phyloP scores from a whole-genome alignment of 2,797 vertebrate species.

The Huso huso region DNA sequence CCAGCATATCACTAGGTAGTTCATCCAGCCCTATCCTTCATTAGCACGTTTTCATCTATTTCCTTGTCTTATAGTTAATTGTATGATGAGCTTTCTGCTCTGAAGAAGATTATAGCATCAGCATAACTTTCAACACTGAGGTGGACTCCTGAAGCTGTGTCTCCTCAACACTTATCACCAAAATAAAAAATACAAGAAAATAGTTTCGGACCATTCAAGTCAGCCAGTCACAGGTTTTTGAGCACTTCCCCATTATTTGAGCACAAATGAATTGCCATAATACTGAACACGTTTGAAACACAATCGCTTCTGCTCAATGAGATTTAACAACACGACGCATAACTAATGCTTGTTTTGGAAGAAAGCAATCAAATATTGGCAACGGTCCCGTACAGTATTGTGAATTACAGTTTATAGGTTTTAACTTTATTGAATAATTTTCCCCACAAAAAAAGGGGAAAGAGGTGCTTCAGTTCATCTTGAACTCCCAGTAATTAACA shows the following conservation, averaged over 20 bases:
- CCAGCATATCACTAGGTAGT: slow-evolving; percentile 32
- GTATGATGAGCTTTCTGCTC: slow-evolving; percentile 40
- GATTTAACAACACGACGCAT: too few species aligned
- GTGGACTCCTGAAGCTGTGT: slow-evolving; percentile 13
- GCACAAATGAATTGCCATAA: too few species aligned
- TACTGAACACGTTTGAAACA: too few species aligned
- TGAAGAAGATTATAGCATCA: slow-evolving; percentile 25
- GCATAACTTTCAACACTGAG: slow-evolving; percentile 22
- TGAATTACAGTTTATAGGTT: slow-evolving; percentile 27
- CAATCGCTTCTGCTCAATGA: too few species aligned
- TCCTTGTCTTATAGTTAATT: slow-evolving; percentile 25
- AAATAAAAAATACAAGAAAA: slow-evolving; percentile 20
- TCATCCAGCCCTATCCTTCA: slow-evolving; percentile 42
- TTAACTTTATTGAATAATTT: slow-evolving; percentile 14
- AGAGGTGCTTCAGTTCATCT: slow-evolving; percentile 33
- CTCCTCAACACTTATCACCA: slow-evolving; percentile 14
- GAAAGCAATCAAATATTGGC: too few species aligned
- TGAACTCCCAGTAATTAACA: slow-evolving; percentile 23
- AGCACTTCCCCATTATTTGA: too few species aligned
- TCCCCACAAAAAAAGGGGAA: slow-evolving; percentile 20
- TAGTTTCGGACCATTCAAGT: slow-evolving; percentile 19
- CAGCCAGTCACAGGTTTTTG: too few species aligned
- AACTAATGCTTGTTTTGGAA: too few species aligned
- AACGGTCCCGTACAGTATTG: slow-evolving; percentile 29
- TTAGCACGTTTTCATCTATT: not conserved